A percentile compares a stretch with the other conserved stretches of the same genome.
These are phyloP conservation scores for Saturnia japonica DNA, from an alignment of 2,888 invertebrate genomes.

Conservation along the genomic window DNA sequence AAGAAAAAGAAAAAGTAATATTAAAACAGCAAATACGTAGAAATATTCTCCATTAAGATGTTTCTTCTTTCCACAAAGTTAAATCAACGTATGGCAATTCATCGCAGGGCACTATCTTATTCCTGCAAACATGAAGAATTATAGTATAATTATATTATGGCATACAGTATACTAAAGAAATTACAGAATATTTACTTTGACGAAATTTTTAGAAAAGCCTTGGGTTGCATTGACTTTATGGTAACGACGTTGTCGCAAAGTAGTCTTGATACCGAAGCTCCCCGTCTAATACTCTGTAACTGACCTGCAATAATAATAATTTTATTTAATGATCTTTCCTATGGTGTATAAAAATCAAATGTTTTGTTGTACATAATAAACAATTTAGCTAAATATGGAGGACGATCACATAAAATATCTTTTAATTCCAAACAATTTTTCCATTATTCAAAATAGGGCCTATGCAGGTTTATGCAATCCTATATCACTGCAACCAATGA, in stretches of 20 bases:
- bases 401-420: no score
- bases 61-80: slow-evolving; percentile 24
- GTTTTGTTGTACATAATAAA: no score
- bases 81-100: slow-evolving; percentile 25
- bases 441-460: no score
- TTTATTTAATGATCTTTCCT: not conserved
- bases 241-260: slow-evolving; percentile 27
- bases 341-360: not conserved
- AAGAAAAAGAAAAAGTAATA: not conserved
- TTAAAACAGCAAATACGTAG: no score
- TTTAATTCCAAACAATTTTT: no score
- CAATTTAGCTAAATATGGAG: no score
- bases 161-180: not conserved
- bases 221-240: slow-evolving; percentile 26
- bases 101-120: slow-evolving; percentile 24
- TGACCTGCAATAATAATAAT: slow-evolving; percentile 30
- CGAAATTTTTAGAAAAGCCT: slow-evolving; percentile 27
- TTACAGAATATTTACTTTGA: slow-evolving; percentile 23
- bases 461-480: no score
- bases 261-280: slow-evolving; percentile 24
- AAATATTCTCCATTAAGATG: not conserved
- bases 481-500: no score
- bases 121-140: slow-evolving; percentile 25
- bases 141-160: not conserved
- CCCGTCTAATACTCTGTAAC: slow-evolving; percentile 28